Evolutionary conservation across 2,888 invertebrate species (phyloP).

Genomic region (Cataglyphis livida): DNA sequence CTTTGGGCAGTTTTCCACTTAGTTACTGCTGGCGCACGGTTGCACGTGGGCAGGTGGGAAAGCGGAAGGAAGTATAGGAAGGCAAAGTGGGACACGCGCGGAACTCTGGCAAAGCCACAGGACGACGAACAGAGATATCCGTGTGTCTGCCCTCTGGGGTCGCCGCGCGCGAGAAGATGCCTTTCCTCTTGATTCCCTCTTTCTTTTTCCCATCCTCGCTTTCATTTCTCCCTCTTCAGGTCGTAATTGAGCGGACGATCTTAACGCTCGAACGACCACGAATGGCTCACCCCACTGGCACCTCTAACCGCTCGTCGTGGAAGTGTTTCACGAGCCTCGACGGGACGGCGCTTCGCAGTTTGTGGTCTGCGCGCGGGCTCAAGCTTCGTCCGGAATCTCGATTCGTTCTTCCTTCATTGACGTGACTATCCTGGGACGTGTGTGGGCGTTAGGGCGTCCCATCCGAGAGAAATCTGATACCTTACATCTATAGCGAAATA

Average conservation of each 20-base stretch:
- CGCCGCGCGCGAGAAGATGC: slow-evolving; percentile 41
- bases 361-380: slow-evolving; percentile 54
- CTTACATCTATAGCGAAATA: slow-evolving; percentile 27
- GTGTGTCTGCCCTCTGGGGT: slow-evolving; percentile 60
- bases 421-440: slow-evolving; percentile 27
- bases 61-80: slow-evolving; percentile 44
- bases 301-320: slow-evolving; percentile 53
- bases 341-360: slow-evolving; percentile 66
- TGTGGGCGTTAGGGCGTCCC: slow-evolving; percentile 1
- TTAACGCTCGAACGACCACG: slow-evolving; percentile 69
- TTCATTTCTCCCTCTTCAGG: slow-evolving; percentile 33
- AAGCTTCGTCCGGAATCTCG: slow-evolving; percentile 42
- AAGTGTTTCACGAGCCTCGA: slow-evolving; percentile 70
- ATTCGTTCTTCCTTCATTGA: slow-evolving; percentile 37
- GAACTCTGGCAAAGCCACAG: slow-evolving; percentile 20
- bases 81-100: slow-evolving; percentile 48
- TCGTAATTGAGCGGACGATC: slow-evolving; percentile 75
- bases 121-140: slow-evolving; percentile 54
- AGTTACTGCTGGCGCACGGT: slow-evolving; percentile 68
- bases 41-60: slow-evolving; percentile 37
- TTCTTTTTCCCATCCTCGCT: background rate
- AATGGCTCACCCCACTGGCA: slow-evolving; percentile 63
- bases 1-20: slow-evolving; percentile 81
- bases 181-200: slow-evolving; percentile 14
- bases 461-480: slow-evolving; percentile 28